Conservation (phyloP, 2,113 vertebrate genomes). For the Phasianus colchicus region DNA sequence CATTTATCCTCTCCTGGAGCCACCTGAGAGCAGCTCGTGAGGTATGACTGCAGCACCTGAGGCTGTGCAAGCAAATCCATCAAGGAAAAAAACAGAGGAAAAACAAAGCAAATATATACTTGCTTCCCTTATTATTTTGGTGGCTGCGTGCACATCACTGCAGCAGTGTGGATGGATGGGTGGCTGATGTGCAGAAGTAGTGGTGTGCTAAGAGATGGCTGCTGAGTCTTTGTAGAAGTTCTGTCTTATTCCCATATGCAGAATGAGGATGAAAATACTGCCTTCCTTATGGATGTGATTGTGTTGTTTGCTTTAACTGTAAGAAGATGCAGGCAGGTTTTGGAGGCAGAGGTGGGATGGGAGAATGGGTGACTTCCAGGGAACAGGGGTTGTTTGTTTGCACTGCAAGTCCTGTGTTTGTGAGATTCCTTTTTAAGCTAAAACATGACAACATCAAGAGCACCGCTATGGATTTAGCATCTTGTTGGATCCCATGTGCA, state of each 20-base stretch:
- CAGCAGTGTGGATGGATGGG: neutral
- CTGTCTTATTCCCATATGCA: neutral
- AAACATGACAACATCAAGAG: neutral
- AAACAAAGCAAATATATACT: neutral
- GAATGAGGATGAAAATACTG: neutral
- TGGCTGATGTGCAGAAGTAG: neutral
- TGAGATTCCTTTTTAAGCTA: neutral
- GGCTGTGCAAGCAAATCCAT: neutral
- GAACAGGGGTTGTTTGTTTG: neutral
- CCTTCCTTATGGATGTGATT: neutral
- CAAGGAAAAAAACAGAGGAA: neutral
- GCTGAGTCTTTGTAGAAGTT: neutral
- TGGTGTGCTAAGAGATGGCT: neutral
- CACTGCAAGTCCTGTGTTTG: neutral
- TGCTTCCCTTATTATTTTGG: neutral
- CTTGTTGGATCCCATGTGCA: accelerated
- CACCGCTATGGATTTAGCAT: neutral
- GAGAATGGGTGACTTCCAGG: neutral
- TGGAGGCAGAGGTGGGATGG: neutral
- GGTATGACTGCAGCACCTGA: neutral
- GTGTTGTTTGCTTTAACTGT: neutral
- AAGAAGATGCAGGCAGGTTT: neutral
- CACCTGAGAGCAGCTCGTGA: neutral
- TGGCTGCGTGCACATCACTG: neutral
- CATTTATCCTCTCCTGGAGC: neutral